Percentiles rank a stretch among this genome's conserved stretches.
phyloP scores from a whole-genome alignment of 2,888 invertebrate genomes.

The Coenonympha glycerion region DNA sequence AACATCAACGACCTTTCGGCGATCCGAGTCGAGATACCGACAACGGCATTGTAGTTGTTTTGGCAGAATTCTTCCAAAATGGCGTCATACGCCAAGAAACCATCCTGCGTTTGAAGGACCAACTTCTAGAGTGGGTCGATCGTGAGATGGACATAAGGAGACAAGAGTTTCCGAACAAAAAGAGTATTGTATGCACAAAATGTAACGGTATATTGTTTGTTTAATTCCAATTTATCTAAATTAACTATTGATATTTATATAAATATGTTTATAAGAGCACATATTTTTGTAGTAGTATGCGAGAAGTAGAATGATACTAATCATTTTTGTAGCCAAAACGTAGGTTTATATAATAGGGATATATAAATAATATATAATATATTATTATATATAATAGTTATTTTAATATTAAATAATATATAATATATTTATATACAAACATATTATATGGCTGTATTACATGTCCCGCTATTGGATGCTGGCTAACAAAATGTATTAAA shows the following conservation, averaged over 20 bases:
- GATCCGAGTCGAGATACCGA: conserved; percentile 47
- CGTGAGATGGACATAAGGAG: conserved; percentile 43
- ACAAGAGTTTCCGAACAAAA: conserved; percentile 44
- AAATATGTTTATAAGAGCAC: neutral
- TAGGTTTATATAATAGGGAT: neutral
- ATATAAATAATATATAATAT: no score
- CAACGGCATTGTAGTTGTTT: conserved; percentile 51
- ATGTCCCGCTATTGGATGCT: no score
- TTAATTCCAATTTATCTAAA: conserved; percentile 6
- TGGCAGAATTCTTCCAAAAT: conserved; percentile 66
- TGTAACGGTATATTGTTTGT: conserved; percentile 53
- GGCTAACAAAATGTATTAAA: no score
- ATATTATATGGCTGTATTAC: no score
- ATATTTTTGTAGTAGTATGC: neutral
- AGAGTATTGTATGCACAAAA: conserved; percentile 45
- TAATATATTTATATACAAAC: no score
- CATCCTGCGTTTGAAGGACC: conserved; percentile 50
- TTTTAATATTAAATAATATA: no score
- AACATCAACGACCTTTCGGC: conserved; percentile 56
- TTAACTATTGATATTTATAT: neutral
- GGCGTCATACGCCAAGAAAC: conserved; percentile 56
- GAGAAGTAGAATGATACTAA: neutral
- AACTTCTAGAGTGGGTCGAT: conserved; percentile 47
- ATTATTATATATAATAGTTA: no score
- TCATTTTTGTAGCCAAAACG: neutral